Evolutionary conservation across 1,140 invertebrate genomes (phyloP).

Genomic region (Dinothrombium tinctorium): DNA sequence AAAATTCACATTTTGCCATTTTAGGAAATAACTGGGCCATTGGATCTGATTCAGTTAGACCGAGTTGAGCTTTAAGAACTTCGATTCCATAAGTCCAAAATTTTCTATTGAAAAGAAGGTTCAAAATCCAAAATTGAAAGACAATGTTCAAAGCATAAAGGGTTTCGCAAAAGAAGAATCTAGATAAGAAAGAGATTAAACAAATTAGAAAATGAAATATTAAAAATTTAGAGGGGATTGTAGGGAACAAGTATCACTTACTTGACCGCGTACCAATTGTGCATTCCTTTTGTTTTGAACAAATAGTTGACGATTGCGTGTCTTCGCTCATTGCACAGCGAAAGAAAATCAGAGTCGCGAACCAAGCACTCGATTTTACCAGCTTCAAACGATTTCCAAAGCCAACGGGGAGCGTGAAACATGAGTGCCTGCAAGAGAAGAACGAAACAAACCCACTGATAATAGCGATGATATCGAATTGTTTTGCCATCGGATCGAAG

Average conservation of each 20-base stretch:
- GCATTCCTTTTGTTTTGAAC: background rate
- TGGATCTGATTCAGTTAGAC: conserved; percentile 34
- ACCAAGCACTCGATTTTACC: conserved; percentile 29
- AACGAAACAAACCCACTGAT: conserved; percentile 86
- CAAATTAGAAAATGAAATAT: background rate
- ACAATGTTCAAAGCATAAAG: background rate
- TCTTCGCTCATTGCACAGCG: conserved; percentile 23
- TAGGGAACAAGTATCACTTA: background rate
- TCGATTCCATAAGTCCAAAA: background rate
- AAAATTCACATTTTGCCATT: conserved; percentile 73
- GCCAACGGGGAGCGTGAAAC: conserved; percentile 15
- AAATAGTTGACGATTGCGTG: background rate
- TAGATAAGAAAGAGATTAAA: background rate
- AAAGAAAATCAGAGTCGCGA: too few relatives aligned
- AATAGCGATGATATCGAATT: conserved; percentile 72
- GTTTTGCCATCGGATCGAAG: conserved; percentile 11
- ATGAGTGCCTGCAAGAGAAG: conserved; percentile 27
- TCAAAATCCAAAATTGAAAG: background rate
- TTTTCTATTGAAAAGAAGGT: background rate
- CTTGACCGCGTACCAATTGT: background rate
- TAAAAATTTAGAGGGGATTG: background rate
- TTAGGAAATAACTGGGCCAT: conserved; percentile 49
- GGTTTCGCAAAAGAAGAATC: background rate
- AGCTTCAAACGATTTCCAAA: conserved; percentile 34
- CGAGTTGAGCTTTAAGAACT: conserved; percentile 15